Conservation (phyloP, 1,140 invertebrate genomes). For the Eupristina koningsbergeri region DNA sequence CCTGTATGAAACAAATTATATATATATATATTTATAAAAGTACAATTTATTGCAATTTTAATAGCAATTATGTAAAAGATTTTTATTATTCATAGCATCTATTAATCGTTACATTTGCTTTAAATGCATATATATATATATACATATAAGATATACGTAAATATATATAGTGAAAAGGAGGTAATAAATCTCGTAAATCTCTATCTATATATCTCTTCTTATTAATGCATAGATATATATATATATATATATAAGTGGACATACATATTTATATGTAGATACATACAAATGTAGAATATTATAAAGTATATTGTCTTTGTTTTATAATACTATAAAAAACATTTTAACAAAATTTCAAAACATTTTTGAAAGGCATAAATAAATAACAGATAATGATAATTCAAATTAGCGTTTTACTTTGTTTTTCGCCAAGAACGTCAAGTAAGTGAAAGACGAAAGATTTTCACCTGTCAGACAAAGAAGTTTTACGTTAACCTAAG, state of each 20-base stretch:
- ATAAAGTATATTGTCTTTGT: conserved; percentile 25
- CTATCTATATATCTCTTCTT: conserved; percentile 9
- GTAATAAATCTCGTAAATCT: conserved; percentile 17
- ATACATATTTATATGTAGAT: conserved; percentile 26
- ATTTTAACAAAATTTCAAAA: too few relatives aligned
- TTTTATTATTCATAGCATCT: conserved; percentile 14
- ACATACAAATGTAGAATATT: conserved; percentile 15
- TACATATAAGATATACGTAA: background rate
- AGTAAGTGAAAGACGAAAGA: background rate
- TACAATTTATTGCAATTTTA: conserved; percentile 39
- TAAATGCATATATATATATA: background rate
- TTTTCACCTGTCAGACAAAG: background rate
- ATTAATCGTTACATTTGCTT: conserved; percentile 34
- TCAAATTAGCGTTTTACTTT: background rate
- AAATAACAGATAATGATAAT: background rate
- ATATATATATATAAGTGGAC: conserved; percentile 17
- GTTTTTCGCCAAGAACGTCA: background rate
- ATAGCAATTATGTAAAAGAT: conserved; percentile 10
- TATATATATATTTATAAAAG: conserved; percentile 44
- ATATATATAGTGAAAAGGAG: background rate
- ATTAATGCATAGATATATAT: conserved; percentile 17
- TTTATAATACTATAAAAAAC: background rate
- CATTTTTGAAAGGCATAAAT: background rate
- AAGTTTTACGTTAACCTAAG: conserved; percentile 33
- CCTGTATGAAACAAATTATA: conserved; percentile 12